Conservation (phyloP, 1,140 invertebrate species). For the Linepithema humile region DNA sequence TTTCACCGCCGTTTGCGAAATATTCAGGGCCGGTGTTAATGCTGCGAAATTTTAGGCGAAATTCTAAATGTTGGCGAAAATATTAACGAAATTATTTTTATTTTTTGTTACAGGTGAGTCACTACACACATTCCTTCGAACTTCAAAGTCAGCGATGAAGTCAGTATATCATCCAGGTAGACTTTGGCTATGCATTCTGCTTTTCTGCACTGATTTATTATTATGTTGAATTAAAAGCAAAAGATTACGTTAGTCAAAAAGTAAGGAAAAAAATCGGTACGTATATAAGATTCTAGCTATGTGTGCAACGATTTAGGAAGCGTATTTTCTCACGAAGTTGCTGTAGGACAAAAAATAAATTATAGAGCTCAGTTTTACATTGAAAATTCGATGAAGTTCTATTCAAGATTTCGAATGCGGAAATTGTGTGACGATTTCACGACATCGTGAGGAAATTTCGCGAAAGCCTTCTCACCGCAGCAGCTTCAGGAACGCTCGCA, state of each 20-base stretch:
- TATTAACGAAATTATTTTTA: slow-evolving; percentile 28
- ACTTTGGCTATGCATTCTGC: background rate
- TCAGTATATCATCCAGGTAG: background rate
- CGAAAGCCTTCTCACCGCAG: slow-evolving; percentile 19
- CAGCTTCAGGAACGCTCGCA: slow-evolving; percentile 28
- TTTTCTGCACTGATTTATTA: slow-evolving; percentile 9
- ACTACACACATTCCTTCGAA: background rate
- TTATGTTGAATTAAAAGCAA: background rate
- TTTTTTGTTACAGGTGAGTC: slow-evolving; percentile 44
- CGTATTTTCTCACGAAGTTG: background rate
- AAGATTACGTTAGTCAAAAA: too few species aligned
- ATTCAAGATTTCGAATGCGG: slow-evolving; percentile 1
- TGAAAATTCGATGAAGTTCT: slow-evolving; percentile 4
- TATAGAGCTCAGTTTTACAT: slow-evolving; percentile 9
- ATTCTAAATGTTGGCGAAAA: background rate
- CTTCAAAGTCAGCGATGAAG: background rate
- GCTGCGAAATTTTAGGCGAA: slow-evolving; percentile 1
- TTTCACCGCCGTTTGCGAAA: slow-evolving; percentile 4
- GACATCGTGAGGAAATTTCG: slow-evolving; percentile 53
- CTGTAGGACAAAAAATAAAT: background rate
- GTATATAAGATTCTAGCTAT: background rate
- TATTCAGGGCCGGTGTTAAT: slow-evolving; percentile 15
- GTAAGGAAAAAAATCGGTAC: background rate
- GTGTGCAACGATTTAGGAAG: background rate
- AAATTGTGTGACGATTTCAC: slow-evolving; percentile 32